These are phyloP conservation scores for Lophotriccus pileatus DNA, from an alignment of 2,797 vertebrate genomes.

Conservation along the genomic window DNA sequence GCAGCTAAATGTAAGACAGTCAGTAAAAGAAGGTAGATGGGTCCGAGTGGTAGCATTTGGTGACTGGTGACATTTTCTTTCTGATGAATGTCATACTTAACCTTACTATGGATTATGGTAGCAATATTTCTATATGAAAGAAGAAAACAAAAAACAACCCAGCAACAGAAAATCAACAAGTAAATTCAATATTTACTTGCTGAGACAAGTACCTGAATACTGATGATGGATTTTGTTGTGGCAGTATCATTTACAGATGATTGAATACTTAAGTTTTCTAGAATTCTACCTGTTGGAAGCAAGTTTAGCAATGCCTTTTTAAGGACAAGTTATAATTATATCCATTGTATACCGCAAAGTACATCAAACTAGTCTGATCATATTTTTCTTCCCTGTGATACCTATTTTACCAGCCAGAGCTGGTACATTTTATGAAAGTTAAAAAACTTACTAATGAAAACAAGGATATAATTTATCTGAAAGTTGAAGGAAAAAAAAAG, in stretches of 20 bases:
- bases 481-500: background rate
- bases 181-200: background rate
- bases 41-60: background rate
- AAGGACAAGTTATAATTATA: background rate
- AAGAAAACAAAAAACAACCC: background rate
- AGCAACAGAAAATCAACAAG: background rate
- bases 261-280: background rate
- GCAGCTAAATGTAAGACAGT: background rate
- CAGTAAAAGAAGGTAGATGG: background rate
- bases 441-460: background rate
- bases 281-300: background rate
- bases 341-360: background rate
- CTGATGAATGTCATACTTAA: background rate
- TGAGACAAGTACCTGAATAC: background rate
- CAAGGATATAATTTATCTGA: background rate
- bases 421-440: background rate
- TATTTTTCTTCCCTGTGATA: background rate
- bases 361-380: background rate
- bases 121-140: background rate
- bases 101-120: background rate
- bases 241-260: background rate
- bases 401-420: background rate
- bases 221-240: background rate
- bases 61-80: background rate
- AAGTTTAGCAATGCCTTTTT: background rate